Evolutionary conservation across 1,140 invertebrate species (phyloP).

Genomic region (Panulirus ornatus): DNA sequence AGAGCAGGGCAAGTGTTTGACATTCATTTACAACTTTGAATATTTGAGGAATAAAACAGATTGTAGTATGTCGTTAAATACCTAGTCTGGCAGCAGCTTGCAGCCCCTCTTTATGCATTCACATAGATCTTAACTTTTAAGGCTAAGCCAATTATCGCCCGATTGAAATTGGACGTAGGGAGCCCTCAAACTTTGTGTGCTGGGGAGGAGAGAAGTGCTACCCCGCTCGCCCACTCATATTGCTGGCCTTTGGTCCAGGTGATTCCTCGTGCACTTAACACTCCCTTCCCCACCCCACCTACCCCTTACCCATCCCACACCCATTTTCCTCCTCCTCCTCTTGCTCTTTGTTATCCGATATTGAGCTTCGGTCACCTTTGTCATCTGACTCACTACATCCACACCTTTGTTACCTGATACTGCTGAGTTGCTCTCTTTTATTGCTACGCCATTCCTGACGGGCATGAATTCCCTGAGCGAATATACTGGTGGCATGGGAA

Average conservation of each 20-base stretch:
- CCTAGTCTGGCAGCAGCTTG: neutral
- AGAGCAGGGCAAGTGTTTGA: conserved; percentile 40
- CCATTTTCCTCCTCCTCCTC: neutral
- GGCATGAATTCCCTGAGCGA: conserved; percentile 29
- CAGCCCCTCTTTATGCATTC: conserved; percentile 1
- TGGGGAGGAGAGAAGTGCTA: neutral
- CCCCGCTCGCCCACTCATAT: conserved; percentile 31
- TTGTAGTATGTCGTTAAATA: conserved; percentile 38
- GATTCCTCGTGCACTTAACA: conserved; percentile 8
- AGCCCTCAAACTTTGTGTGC: conserved; percentile 41
- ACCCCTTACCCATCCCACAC: neutral
- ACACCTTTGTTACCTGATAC: conserved; percentile 61
- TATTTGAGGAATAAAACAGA: conserved; percentile 27
- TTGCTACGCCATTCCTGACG: conserved; percentile 14
- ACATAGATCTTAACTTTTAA: conserved; percentile 18
- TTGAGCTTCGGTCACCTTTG: conserved; percentile 41
- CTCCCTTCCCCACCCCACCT: neutral
- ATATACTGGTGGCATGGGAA: neutral
- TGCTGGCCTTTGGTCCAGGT: conserved; percentile 41
- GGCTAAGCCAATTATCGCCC: conserved; percentile 25
- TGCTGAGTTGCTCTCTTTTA: conserved; percentile 46
- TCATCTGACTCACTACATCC: conserved; percentile 44
- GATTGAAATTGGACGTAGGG: conserved; percentile 54
- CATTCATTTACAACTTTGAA: conserved; percentile 44
- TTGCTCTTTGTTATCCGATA: conserved; percentile 34